Conservation (phyloP, 2,113 vertebrate species). For the Notothenia coriiceps region DNA sequence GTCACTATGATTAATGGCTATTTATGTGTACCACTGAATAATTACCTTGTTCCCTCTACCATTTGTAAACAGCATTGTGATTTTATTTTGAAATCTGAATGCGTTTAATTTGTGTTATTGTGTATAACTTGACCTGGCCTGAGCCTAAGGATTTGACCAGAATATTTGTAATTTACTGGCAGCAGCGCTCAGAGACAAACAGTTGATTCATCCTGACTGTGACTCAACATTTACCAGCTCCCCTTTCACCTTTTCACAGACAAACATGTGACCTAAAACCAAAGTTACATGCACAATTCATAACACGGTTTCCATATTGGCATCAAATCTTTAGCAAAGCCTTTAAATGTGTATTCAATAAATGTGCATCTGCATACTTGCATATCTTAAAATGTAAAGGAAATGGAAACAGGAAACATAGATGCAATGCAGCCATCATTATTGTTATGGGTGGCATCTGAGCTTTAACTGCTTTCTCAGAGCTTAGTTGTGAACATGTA, state of each 20-base stretch:
- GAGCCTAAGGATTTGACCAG: conserved; percentile 68
- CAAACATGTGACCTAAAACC: not conserved
- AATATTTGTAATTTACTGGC: conserved; percentile 63
- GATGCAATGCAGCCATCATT: too few species aligned
- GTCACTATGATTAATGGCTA: not conserved
- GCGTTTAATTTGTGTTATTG: not conserved
- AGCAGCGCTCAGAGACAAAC: conserved; percentile 41
- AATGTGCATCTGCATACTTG: too few species aligned
- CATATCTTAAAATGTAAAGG: too few species aligned
- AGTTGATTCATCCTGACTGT: conserved; percentile 47
- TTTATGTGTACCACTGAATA: not conserved
- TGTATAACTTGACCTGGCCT: not conserved
- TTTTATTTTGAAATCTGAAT: conserved; percentile 62
- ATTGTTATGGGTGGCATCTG: not conserved
- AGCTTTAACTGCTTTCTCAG: not conserved
- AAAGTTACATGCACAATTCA: not conserved
- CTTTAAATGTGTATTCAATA: too few species aligned
- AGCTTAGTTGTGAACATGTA: not conserved
- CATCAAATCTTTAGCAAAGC: not conserved
- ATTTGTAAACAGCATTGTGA: not conserved
- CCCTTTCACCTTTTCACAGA: not conserved
- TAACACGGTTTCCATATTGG: not conserved
- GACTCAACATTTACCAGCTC: conserved; percentile 49
- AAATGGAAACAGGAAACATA: too few species aligned
- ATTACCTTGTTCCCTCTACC: not conserved